Percentiles rank a stretch among this genome's conserved stretches.
Evolutionary conservation across 2,113 vertebrate genomes (phyloP).

Genomic region (Varanus salvator): DNA sequence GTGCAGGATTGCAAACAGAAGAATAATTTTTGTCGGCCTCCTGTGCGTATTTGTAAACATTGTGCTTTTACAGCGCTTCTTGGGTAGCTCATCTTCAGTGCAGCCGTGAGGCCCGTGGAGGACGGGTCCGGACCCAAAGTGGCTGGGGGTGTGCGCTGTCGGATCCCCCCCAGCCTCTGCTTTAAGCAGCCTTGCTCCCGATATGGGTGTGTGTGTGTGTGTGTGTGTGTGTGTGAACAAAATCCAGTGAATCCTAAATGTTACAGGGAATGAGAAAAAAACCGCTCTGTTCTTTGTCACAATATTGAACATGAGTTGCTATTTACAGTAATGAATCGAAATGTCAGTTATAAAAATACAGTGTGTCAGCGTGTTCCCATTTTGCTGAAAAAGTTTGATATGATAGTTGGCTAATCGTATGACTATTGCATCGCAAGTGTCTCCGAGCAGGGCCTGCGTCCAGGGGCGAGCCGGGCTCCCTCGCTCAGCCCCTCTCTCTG

Average conservation of each 20-base stretch:
- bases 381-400: slow-evolving; percentile 79
- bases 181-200: slow-evolving; percentile 28
- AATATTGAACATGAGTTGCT: slow-evolving; percentile 82
- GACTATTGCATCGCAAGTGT: slow-evolving; percentile 78
- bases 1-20: too few species aligned
- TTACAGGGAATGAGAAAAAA: slow-evolving; percentile 62
- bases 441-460: slow-evolving; percentile 59
- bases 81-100: background rate
- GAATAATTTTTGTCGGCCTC: too few species aligned
- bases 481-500: slow-evolving; percentile 63
- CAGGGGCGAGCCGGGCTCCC: background rate
- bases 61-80: background rate
- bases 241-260: slow-evolving; percentile 66
- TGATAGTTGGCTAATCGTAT: slow-evolving; percentile 84
- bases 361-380: slow-evolving; percentile 83
- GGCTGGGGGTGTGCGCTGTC: background rate
- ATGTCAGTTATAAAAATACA: slow-evolving; percentile 86
- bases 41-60: background rate
- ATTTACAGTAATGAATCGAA: slow-evolving; percentile 86
- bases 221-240: background rate
- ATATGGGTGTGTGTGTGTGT: background rate
- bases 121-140: background rate
- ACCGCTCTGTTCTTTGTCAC: slow-evolving; percentile 78
- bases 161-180: background rate
- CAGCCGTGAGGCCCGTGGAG: background rate